Conservation (phyloP, 2,888 invertebrate species). For the Pachliopta kotzebuea region DNA sequence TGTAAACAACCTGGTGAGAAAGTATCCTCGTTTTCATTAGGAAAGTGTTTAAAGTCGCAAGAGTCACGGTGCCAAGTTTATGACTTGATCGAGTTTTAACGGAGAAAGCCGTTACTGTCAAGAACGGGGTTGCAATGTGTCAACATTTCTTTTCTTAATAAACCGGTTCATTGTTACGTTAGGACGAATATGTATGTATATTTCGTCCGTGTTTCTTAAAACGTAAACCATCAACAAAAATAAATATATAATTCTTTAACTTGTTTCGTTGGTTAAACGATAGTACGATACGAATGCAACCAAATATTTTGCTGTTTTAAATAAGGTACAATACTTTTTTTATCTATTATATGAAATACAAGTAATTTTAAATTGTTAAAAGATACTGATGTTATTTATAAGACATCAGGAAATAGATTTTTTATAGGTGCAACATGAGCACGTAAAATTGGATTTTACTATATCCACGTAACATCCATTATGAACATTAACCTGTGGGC, state of each 20-base stretch:
- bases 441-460: neutral
- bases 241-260: too few species aligned
- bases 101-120: slow-evolving; percentile 23
- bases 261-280: too few species aligned
- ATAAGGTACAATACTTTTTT: too few species aligned
- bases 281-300: too few species aligned
- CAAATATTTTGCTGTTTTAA: too few species aligned
- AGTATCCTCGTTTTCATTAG: slow-evolving; percentile 32
- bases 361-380: neutral
- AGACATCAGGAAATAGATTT: neutral
- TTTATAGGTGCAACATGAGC: neutral
- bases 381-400: too few species aligned
- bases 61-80: slow-evolving; percentile 30
- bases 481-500: slow-evolving; percentile 1
- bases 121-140: slow-evolving; percentile 11
- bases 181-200: neutral
- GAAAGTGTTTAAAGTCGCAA: slow-evolving; percentile 32
- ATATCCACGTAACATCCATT: neutral
- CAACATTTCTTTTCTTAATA: slow-evolving; percentile 4
- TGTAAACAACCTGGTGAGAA: slow-evolving; percentile 30
- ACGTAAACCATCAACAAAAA: neutral
- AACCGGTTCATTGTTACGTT: slow-evolving; percentile 2
- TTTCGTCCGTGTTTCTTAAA: neutral
- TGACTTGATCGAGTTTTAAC: slow-evolving; percentile 27
- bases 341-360: too few species aligned